A percentile compares a stretch with the other conserved stretches of the same genome.
Evolutionary conservation across 2,797 vertebrate species (phyloP).

Genomic region (Pangasius larnaudii): DNA sequence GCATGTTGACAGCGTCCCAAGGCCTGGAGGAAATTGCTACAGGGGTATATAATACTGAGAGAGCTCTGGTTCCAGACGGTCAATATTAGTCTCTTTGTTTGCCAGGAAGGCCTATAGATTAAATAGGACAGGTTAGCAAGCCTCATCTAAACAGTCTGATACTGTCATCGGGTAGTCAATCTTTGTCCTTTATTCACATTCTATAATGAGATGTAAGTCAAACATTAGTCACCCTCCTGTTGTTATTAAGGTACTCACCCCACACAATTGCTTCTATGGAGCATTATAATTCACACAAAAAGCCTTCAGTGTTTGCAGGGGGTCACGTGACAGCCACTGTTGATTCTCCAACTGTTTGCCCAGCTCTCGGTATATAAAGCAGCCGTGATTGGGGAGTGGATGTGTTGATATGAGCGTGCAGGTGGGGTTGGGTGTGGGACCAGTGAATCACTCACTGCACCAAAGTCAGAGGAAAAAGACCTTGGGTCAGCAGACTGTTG

Average conservation of each 20-base stretch:
- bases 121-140: constrained; percentile 70
- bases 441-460: constrained; percentile 51
- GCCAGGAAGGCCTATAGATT: constrained; percentile 73
- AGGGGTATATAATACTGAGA: constrained; percentile 55
- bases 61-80: constrained; percentile 70
- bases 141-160: constrained; percentile 75
- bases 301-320: constrained; percentile 53
- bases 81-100: constrained; percentile 77
- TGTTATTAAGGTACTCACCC: constrained; percentile 66
- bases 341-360: constrained; percentile 59
- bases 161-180: constrained; percentile 72
- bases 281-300: constrained; percentile 61
- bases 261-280: constrained; percentile 60
- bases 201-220: constrained; percentile 68
- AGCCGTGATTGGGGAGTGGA: constrained; percentile 61
- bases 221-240: constrained; percentile 68
- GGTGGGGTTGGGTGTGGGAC: constrained; percentile 52
- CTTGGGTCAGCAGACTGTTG: constrained; percentile 58
- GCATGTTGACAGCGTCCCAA: constrained; percentile 54
- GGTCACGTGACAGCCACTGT: constrained; percentile 54
- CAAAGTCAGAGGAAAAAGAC: constrained; percentile 53
- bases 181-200: constrained; percentile 66
- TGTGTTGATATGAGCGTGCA: constrained; percentile 61
- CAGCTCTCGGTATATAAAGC: constrained; percentile 58
- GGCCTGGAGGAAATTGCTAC: constrained; percentile 58